Evolutionary conservation across 1,140 invertebrate species (phyloP).

Genomic region (Cydia splendana): DNA sequence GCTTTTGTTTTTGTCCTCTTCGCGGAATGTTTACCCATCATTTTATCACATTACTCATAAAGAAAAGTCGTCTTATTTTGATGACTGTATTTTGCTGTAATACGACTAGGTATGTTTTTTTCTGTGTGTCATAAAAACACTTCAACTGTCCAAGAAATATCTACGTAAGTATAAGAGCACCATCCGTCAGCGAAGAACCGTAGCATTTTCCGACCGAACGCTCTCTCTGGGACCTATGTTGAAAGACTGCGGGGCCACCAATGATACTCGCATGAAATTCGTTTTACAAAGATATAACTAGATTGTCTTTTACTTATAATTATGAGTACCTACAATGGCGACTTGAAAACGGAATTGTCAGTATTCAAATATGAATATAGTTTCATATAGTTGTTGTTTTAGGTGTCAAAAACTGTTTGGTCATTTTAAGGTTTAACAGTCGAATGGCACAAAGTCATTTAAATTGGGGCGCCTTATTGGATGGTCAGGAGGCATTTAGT

Average conservation of each 20-base stretch:
- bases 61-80: not conserved
- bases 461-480: not conserved
- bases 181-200: not conserved
- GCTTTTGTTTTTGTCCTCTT: too few species aligned
- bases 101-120: not conserved
- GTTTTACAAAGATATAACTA: not conserved
- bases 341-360: not conserved
- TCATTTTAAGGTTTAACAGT: not conserved
- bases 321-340: too few species aligned
- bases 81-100: not conserved
- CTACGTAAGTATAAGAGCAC: not conserved
- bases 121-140: not conserved
- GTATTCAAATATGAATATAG: too few species aligned
- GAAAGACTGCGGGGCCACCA: not conserved
- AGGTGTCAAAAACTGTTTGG: not conserved
- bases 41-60: too few species aligned
- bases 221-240: slow-evolving; percentile 1
- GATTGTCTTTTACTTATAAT: not conserved
- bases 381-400: too few species aligned
- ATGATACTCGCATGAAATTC: not conserved
- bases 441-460: not conserved
- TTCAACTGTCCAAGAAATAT: not conserved
- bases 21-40: too few species aligned
- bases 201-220: not conserved
- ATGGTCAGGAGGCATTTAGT: too few species aligned